phyloP scores from a whole-genome alignment of 2,797 vertebrate genomes.

The Syncerus caffer region DNA sequence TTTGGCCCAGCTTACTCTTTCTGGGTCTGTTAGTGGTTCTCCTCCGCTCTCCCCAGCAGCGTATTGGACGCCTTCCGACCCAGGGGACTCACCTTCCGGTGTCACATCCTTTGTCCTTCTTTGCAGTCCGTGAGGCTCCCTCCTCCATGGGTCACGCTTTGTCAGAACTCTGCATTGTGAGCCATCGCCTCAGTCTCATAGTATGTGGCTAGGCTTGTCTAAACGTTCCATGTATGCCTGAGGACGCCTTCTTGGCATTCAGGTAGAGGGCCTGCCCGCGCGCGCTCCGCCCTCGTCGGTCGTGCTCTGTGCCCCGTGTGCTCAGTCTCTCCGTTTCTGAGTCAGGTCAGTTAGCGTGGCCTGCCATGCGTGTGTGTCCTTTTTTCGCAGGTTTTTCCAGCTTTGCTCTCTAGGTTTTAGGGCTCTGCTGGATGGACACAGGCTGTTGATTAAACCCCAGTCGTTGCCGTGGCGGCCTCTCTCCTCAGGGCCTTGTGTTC shows the following conservation, averaged over 20 bases:
- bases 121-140: not conserved
- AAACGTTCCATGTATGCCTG: not conserved
- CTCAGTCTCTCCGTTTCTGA: too few relatives aligned
- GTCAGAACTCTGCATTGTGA: not conserved
- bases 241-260: not conserved
- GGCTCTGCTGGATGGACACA: not conserved
- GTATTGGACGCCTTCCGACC: accelerated
- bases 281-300: not conserved
- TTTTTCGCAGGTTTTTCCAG: not conserved
- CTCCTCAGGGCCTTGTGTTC: not conserved
- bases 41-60: accelerated
- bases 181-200: not conserved
- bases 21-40: accelerated
- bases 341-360: too few relatives aligned
- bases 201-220: not conserved
- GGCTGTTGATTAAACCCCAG: not conserved
- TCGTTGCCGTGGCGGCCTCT: accelerated
- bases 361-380: not conserved
- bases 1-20: not conserved
- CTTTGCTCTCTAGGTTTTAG: not conserved
- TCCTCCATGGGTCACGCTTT: not conserved
- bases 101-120: not conserved
- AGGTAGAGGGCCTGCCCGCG: not conserved
- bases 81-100: accelerated
- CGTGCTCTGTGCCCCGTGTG: too few relatives aligned